Evolutionary conservation across 2,113 vertebrate genomes (phyloP).

Genomic region (Cyanoderma ruficeps): DNA sequence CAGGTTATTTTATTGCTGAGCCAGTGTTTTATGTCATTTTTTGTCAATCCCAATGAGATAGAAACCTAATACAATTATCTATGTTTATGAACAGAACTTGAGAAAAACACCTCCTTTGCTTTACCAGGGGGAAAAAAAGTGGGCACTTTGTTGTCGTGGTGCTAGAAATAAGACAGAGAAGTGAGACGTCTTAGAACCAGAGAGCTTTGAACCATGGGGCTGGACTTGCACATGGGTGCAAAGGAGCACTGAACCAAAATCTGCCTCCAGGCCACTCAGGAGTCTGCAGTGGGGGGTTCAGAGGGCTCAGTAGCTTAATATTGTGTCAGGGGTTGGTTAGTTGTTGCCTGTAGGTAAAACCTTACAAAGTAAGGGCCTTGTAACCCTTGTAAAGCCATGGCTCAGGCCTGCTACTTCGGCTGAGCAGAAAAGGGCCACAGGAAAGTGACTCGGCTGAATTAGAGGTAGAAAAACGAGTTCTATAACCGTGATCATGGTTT

Average conservation of each 20-base stretch:
- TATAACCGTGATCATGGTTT: fast-evolving
- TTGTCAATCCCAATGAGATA: not conserved
- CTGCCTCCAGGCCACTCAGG: not conserved
- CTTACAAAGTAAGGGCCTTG: not conserved
- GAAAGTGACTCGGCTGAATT: not conserved
- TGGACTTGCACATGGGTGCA: not conserved
- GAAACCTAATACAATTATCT: not conserved
- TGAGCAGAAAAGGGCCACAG: not conserved
- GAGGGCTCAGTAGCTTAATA: not conserved
- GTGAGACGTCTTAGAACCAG: not conserved
- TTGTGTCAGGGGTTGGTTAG: not conserved
- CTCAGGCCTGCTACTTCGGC: too few species aligned
- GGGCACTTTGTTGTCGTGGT: not conserved
- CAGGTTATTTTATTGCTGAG: not conserved
- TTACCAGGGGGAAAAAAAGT: not conserved
- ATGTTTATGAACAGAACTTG: not conserved
- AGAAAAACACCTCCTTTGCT: not conserved
- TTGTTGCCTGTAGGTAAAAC: not conserved
- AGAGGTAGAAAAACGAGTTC: not conserved
- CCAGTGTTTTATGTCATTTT: not conserved
- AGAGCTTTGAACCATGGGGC: not conserved
- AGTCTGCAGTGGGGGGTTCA: not conserved
- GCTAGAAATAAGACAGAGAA: not conserved
- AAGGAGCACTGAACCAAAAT: not conserved
- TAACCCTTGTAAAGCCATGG: not conserved